A percentile compares a stretch with the other conserved stretches of the same genome.
These are phyloP conservation scores for Trichogramma pretiosum DNA, from an alignment of 1,140 invertebrate species.

Conservation along the genomic window DNA sequence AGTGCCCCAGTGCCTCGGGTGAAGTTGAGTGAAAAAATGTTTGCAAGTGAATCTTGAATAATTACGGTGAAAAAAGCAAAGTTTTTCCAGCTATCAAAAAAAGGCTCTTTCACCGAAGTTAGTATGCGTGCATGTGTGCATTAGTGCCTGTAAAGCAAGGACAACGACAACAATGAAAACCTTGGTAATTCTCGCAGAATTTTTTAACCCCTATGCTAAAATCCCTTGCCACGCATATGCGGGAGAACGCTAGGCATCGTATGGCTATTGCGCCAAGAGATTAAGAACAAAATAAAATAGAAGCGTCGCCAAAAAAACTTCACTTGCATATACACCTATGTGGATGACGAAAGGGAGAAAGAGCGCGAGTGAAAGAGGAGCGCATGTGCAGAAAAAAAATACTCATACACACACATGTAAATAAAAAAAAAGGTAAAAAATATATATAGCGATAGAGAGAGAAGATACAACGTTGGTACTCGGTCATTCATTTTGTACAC, in stretches of 20 bases:
- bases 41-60: too few species aligned
- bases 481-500: constrained; percentile 16
- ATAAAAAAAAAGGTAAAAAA: neutral
- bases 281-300: constrained; percentile 5
- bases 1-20: too few species aligned
- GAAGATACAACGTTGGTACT: constrained; percentile 3
- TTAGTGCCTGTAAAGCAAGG: too few species aligned
- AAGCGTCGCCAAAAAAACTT: neutral
- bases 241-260: neutral
- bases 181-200: constrained; percentile 17
- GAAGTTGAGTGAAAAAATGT: too few species aligned
- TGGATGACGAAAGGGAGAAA: constrained; percentile 9
- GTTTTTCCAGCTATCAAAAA: too few species aligned
- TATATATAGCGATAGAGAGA: neutral
- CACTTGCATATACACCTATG: too few species aligned
- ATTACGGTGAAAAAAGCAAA: too few species aligned
- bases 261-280: neutral
- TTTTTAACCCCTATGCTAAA: constrained; percentile 15
- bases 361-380: neutral
- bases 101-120: too few species aligned
- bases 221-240: constrained; percentile 12
- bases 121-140: too few species aligned
- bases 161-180: too few species aligned
- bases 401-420: neutral
- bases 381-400: constrained; percentile 12